phyloP scores from a whole-genome alignment of 1,140 invertebrate species.

The Papilio aristodemus region DNA sequence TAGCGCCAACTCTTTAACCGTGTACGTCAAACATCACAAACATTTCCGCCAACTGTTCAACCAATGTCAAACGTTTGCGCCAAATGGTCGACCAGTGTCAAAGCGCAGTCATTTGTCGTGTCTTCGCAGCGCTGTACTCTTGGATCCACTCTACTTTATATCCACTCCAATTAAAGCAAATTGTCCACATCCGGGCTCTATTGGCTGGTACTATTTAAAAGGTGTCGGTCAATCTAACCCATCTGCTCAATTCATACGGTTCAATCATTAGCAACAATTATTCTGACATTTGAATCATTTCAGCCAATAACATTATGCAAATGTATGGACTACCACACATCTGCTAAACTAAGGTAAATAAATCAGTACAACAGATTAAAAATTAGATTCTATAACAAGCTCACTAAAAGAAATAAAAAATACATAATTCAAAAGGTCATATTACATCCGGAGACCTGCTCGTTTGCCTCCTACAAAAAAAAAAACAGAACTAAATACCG shows the following conservation, averaged over 20 bases:
- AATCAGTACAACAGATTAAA: not conserved
- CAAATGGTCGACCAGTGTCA: not conserved
- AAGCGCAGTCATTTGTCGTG: constrained; percentile 3
- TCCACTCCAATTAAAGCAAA: constrained; percentile 69
- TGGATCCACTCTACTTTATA: constrained; percentile 49
- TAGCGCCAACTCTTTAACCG: not conserved
- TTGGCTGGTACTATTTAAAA: constrained; percentile 69
- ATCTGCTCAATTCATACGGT: constrained; percentile 61
- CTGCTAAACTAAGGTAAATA: not conserved
- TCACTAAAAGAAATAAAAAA: not conserved
- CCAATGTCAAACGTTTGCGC: not conserved
- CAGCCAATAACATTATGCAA: not conserved
- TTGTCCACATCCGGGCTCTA: constrained; percentile 73
- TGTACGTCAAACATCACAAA: not conserved
- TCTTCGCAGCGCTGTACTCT: constrained; percentile 31
- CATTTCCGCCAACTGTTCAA: not conserved
- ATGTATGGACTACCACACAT: not conserved
- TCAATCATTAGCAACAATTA: constrained; percentile 48
- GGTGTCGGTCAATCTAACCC: constrained; percentile 71
- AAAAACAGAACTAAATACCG: too few relatives aligned
- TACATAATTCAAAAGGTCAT: not conserved
- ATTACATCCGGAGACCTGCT: too few relatives aligned
- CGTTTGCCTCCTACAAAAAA: too few relatives aligned
- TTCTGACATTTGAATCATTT: constrained; percentile 39
- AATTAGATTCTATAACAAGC: not conserved